Base-by-base conservation (phyloP, 2,113 vertebrate species). In the Eudyptes chrysolophus region DNA sequence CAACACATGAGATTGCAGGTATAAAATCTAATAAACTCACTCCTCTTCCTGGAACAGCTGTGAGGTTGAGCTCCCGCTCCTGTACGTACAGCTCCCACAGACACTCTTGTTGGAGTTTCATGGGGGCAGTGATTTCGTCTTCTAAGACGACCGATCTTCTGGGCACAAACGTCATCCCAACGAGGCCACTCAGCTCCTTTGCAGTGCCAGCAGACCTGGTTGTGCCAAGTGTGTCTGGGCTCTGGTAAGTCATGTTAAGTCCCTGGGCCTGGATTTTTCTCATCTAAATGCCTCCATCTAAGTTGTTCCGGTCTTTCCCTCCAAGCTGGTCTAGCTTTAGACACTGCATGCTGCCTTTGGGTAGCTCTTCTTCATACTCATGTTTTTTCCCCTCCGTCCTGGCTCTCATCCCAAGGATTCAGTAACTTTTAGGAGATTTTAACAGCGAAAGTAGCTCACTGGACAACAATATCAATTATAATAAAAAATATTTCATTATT, bases 41-140 rank as follows among this genome's bases (percentile, higher is more conserved):
- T 76, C 18, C 13, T 71, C 13, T 76, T 71, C 40, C 52, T 76
- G 24, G 10, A 44, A 22, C 27, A 68, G 52, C 14, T 36, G 30
- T 29, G 34, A 65, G 11, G 16, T 26, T 72, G 26, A 82, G 30
- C 44, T 92, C 66, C 22, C 0, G 2, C 22, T 82, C 34, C 24
- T 57, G 7, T 34, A 30, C 0, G 0, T 42, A 40, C 5, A 82
- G 42, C 19, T 90, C 20, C 61, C 18, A 9, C 30, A 61, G 34
- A 55, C 25, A 13, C 3, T 22, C 16, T 44, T 29, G 42, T 26
- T 18, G 27, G 17, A 72, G 34, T 70, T 81, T 82, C 61, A 17
- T 9, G 12, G 27, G 18, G 13, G 9, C 32, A 65, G 10, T 17
- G 29, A 61, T 51, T 85, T 75, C 46, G 60, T 83, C 74, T 62